Conservation (phyloP, 1,140 invertebrate genomes). For the Drosophila subpulchrella region DNA sequence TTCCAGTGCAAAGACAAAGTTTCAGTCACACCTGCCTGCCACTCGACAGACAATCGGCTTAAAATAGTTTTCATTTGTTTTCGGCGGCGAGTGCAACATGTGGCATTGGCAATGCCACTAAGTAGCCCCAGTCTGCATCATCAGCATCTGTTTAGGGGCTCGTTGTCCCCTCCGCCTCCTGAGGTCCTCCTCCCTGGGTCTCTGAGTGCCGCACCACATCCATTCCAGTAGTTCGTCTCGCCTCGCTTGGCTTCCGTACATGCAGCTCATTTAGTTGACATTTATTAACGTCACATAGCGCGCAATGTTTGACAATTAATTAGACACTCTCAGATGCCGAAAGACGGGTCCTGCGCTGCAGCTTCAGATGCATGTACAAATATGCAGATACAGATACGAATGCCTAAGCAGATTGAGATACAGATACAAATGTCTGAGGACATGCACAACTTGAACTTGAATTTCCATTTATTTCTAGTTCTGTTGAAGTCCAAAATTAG, state of each 20-base stretch:
- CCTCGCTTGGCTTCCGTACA: conserved; percentile 51
- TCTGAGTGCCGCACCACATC: conserved; percentile 22
- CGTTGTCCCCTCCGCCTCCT: neutral
- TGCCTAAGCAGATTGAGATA: neutral
- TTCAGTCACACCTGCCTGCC: conserved; percentile 39
- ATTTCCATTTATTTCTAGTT: conserved; percentile 16
- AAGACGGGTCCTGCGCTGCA: conserved; percentile 29
- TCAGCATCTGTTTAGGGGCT: conserved; percentile 43
- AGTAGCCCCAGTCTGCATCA: conserved; percentile 55
- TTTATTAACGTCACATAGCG: conserved; percentile 80
- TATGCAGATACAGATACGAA: conserved; percentile 16
- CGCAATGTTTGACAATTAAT: conserved; percentile 83
- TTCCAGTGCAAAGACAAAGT: conserved; percentile 1
- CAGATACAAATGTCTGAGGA: conserved; percentile 4
- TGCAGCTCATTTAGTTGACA: conserved; percentile 82
- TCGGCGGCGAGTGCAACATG: conserved; percentile 65
- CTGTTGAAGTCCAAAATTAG: conserved; percentile 30
- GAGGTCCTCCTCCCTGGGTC: neutral
- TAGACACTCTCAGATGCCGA: conserved; percentile 62
- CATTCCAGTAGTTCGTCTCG: conserved; percentile 46
- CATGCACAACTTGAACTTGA: conserved; percentile 37
- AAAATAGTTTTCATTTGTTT: conserved; percentile 82
- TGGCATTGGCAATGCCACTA: conserved; percentile 76
- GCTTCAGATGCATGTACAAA: conserved; percentile 8
- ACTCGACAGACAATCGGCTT: conserved; percentile 59